Percentiles rank a stretch among this genome's conserved stretches.
These are phyloP conservation scores for Tipula unca DNA, from an alignment of 2,888 invertebrate species.

Conservation along the genomic window DNA sequence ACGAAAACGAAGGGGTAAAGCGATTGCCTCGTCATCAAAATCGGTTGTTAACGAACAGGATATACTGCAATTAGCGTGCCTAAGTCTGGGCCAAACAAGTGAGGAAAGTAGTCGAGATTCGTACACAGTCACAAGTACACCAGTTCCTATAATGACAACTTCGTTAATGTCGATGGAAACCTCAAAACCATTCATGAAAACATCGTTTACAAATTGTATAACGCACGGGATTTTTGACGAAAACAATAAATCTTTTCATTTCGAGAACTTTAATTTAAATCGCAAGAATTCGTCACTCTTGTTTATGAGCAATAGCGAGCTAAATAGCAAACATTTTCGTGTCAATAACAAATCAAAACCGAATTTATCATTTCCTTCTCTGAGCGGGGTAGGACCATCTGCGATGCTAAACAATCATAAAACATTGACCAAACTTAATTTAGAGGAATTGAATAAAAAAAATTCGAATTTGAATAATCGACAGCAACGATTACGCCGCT, in stretches of 20 bases:
- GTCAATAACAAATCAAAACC: neutral
- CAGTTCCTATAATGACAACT: neutral
- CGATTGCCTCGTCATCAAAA: conserved; percentile 31
- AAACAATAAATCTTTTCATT: neutral
- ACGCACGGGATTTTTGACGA: neutral
- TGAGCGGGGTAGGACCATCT: neutral
- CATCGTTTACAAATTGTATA: neutral
- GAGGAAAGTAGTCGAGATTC: conserved; percentile 38
- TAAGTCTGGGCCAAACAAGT: conserved; percentile 50
- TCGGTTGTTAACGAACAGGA: conserved; percentile 52
- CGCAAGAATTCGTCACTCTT: neutral
- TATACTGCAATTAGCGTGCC: conserved; percentile 48
- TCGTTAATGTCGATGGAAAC: neutral
- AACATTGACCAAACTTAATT: neutral
- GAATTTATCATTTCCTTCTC: neutral
- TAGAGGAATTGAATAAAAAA: neutral
- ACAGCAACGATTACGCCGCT: neutral
- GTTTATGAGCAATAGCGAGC: neutral
- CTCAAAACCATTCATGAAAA: neutral
- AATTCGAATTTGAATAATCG: neutral
- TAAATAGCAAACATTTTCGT: neutral
- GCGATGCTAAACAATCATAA: neutral
- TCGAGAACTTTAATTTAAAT: conserved; percentile 41
- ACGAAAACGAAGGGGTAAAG: conserved; percentile 30
- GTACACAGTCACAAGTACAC: neutral